These are phyloP conservation scores for Callorhinus ursinus DNA, from an alignment of 2,113 vertebrate genomes.

Conservation along the genomic window DNA sequence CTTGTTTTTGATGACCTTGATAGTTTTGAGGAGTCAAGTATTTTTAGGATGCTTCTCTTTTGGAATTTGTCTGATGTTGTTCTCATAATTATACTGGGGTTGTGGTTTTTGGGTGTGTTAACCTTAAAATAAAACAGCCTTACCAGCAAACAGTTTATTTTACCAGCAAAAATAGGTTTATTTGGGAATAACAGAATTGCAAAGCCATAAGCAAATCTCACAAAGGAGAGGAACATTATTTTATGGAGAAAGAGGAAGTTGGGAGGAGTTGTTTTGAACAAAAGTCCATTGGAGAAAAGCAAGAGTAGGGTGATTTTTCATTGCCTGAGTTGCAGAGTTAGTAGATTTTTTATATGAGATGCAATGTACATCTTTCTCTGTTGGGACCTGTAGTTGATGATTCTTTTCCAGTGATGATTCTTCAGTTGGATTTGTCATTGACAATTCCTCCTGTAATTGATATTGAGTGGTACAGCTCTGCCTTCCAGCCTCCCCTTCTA, in stretches of 20 bases:
- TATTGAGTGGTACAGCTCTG: not conserved
- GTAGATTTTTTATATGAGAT: not conserved
- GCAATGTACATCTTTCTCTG: not conserved
- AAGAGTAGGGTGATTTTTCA: not conserved
- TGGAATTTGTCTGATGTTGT: not conserved
- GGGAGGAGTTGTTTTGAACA: not conserved
- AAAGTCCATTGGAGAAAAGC: not conserved
- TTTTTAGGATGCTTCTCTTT: not conserved
- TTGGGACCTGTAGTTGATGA: not conserved
- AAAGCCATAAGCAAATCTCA: not conserved
- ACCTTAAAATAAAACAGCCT: not conserved
- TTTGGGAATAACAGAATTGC: not conserved
- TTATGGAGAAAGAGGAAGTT: not conserved
- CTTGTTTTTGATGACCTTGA: constrained; percentile 1
- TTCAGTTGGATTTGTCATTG: not conserved
- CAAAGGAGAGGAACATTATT: not conserved
- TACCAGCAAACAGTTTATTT: not conserved
- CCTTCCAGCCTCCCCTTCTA: not conserved
- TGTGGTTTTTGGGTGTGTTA: not conserved
- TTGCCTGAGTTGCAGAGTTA: not conserved
- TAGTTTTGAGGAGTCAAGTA: not conserved
- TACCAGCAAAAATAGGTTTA: not conserved
- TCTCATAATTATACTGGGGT: not conserved
- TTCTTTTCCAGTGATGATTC: not conserved
- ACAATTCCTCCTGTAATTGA: not conserved